Evolutionary conservation across 2,888 invertebrate species (phyloP), one percentile per base, ranked within the genome.

Genomic region (Cataglyphis albicans): DNA sequence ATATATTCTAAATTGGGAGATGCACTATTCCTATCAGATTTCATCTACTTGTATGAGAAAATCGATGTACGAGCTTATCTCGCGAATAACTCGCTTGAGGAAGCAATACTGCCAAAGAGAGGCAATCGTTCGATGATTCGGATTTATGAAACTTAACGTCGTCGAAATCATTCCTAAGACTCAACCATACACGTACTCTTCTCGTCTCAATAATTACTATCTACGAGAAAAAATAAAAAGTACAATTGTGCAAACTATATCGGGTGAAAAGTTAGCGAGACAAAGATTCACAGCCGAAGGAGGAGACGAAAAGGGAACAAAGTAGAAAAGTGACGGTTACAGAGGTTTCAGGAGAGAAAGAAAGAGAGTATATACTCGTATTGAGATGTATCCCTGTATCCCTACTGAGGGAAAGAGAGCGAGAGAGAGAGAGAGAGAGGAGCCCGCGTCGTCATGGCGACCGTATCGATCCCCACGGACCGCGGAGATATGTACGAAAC

Each of bases 401-500:
- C 88, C 89, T 91, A 88, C 85, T 87, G 74, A 9, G 61, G 21
- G 32, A 32, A 61, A 41, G 35, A 55, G 29, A n/a, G 12, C 41
- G 55, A 64, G 21, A 38, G 35, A 55, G 29, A n/a, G 12, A 64
- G 57, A 67, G 65, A 78, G 87, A 89, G 89, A 86, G 87, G 87
- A 90, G 88, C 90, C 86, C 87, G 89, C 87, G 94, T 94, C 88
- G 91, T 90, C 93, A 94, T 94, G 91, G 90, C 92, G 90, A 93
- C 93, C 88, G 92, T 93, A 94, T 94, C 94, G 94, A 94, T 93
- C 93, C 92, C 85, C 89, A 75, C 88, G 81, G 70, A 87, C 81
- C 90, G 90, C 88, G 88, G 90, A 90, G 91, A 91, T 91, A 92
- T 92, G 90, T 91, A 92, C 90, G 91, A 92, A 92, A 92, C 92